Conservation (phyloP, 2,797 vertebrate genomes). For the Chromobotia macracanthus region DNA sequence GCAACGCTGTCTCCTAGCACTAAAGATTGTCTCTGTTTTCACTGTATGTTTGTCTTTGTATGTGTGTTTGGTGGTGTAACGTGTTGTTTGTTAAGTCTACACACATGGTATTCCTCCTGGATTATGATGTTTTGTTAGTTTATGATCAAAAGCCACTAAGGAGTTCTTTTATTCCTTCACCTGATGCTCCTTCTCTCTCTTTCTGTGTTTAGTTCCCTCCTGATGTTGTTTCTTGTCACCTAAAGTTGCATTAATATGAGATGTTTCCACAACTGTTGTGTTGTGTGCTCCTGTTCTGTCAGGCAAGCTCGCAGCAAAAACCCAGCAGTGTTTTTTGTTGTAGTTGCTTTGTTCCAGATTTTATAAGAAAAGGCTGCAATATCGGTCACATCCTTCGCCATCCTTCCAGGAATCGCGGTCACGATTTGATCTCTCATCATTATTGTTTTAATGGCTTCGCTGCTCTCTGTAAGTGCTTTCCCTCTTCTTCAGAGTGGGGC, state of each 20-base stretch:
- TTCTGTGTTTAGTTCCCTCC: not conserved
- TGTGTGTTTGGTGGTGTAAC: not conserved
- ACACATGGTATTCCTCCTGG: not conserved
- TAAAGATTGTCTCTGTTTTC: not conserved
- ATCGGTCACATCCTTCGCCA: conserved; percentile 5
- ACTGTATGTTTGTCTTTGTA: not conserved
- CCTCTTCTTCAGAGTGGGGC: conserved; percentile 30
- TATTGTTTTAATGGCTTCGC: conserved; percentile 52
- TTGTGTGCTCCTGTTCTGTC: conserved; percentile 15
- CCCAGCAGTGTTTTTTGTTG: not conserved
- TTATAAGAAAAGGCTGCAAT: not conserved
- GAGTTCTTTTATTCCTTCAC: not conserved
- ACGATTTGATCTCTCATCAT: conserved; percentile 54
- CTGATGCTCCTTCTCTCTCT: not conserved
- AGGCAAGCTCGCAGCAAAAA: not conserved
- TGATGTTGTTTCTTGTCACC: not conserved
- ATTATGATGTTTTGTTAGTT: not conserved
- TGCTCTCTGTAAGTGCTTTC: conserved; percentile 38
- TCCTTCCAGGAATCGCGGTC: conserved; percentile 47
- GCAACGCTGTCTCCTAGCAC: not conserved
- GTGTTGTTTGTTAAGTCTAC: not conserved
- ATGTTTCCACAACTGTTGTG: not conserved
- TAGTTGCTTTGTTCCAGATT: not conserved
- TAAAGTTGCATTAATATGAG: conserved; percentile 6
- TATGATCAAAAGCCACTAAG: conserved; percentile 1